Percentiles rank a stretch among this genome's conserved stretches.
These are phyloP conservation scores for Psettodes erumei DNA, from an alignment of 2,113 vertebrate species.

Conservation along the genomic window DNA sequence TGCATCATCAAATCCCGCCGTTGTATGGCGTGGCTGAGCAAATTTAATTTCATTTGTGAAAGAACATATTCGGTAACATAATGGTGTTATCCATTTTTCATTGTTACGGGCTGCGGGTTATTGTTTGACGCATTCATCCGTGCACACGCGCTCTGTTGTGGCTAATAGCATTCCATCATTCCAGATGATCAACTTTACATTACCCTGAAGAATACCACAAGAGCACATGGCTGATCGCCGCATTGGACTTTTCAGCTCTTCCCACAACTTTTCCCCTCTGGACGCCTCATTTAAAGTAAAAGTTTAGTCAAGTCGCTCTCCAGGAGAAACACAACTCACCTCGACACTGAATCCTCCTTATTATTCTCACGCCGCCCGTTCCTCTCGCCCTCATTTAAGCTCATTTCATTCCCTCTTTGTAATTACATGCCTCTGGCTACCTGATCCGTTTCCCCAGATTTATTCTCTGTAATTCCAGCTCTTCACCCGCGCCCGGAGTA, in stretches of 20 bases:
- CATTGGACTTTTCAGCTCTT: neutral
- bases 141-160: neutral
- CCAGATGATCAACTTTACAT: neutral
- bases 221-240: neutral
- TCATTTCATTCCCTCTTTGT: neutral
- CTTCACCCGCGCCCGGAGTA: conserved; percentile 4
- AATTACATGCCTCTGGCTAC: conserved; percentile 1
- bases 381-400: neutral
- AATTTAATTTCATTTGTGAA: conserved; percentile 22
- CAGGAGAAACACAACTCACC: too few species aligned
- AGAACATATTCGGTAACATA: neutral
- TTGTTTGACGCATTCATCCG: neutral
- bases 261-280: too few species aligned
- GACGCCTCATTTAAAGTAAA: too few species aligned
- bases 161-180: conserved; percentile 1
- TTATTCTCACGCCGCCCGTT: neutral
- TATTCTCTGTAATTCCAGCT: conserved; percentile 9
- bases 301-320: neutral
- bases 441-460: conserved; percentile 14
- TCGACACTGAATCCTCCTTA: neutral
- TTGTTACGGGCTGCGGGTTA: conserved; percentile 1
- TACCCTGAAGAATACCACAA: neutral
- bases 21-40: neutral
- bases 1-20: conserved; percentile 25
- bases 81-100: neutral